Conservation (phyloP, 2,113 vertebrate genomes). For the Bufo gargarizans region DNA sequence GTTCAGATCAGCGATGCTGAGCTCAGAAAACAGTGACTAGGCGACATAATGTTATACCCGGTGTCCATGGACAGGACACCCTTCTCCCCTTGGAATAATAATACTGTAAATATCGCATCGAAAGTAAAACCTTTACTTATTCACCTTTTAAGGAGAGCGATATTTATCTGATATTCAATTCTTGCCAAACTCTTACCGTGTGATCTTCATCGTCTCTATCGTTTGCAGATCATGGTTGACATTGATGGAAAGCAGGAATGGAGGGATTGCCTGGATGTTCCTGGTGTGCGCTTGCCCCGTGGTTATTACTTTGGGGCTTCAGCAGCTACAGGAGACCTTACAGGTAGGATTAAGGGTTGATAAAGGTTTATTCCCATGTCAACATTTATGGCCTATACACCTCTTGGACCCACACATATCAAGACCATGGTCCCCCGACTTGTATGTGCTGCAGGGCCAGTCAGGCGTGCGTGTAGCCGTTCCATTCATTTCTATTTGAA, state of each 20-base stretch:
- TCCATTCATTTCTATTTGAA: no score
- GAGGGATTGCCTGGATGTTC: constrained; percentile 92
- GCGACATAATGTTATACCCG: background rate
- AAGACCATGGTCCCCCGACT: no score
- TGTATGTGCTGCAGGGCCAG: no score
- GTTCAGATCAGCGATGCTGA: background rate
- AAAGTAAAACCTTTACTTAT: no score
- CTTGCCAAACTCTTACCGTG: background rate
- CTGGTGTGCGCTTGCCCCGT: constrained; percentile 83
- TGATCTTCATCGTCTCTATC: background rate
- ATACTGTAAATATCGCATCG: background rate
- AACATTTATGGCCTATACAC: no score
- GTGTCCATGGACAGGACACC: background rate
- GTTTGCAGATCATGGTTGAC: constrained; percentile 87
- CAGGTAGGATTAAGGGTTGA: constrained; percentile 72
- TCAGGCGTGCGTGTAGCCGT: no score
- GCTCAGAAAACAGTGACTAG: background rate
- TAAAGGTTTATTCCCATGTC: no score
- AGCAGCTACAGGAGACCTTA: constrained; percentile 89
- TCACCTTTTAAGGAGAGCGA: no score
- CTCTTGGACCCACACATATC: no score
- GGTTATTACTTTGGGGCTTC: constrained; percentile 84
- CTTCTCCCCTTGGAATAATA: background rate
- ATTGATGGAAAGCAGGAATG: constrained; percentile 93
- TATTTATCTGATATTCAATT: background rate